These are phyloP conservation scores for Entomobrya multifasciata DNA, from an alignment of 2,888 invertebrate species.

Conservation along the genomic window DNA sequence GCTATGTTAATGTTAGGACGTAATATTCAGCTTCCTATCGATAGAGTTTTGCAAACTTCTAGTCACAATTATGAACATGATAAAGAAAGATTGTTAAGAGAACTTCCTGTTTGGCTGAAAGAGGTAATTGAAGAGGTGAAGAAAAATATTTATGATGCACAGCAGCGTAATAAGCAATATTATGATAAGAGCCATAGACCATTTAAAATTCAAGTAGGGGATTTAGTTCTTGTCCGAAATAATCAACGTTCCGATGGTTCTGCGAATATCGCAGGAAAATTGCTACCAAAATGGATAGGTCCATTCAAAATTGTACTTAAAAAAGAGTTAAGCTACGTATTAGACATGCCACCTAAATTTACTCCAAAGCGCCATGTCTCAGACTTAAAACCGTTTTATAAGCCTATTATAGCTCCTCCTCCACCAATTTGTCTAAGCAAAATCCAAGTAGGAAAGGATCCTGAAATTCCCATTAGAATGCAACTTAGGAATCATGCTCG, in stretches of 20 bases:
- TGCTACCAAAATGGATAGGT: not conserved
- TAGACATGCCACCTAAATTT: not conserved
- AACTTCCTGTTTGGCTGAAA: too few relatives aligned
- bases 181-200: too few relatives aligned
- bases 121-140: too few relatives aligned
- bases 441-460: not conserved
- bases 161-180: too few relatives aligned
- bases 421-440: not conserved
- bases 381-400: constrained; percentile 8
- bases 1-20: too few relatives aligned
- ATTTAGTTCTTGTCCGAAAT: too few relatives aligned
- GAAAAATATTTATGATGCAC: too few relatives aligned
- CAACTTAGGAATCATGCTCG: not conserved
- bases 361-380: not conserved
- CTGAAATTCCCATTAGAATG: not conserved
- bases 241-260: not conserved
- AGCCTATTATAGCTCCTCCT: not conserved
- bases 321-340: not conserved
- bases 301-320: not conserved
- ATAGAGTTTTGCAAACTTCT: too few relatives aligned
- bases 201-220: too few relatives aligned
- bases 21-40: too few relatives aligned
- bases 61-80: too few relatives aligned
- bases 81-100: too few relatives aligned
- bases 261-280: not conserved